Percentiles rank a stretch among this genome's conserved stretches.
phyloP scores from a whole-genome alignment of 2,797 vertebrate species.

The Eulemur mongoz region DNA sequence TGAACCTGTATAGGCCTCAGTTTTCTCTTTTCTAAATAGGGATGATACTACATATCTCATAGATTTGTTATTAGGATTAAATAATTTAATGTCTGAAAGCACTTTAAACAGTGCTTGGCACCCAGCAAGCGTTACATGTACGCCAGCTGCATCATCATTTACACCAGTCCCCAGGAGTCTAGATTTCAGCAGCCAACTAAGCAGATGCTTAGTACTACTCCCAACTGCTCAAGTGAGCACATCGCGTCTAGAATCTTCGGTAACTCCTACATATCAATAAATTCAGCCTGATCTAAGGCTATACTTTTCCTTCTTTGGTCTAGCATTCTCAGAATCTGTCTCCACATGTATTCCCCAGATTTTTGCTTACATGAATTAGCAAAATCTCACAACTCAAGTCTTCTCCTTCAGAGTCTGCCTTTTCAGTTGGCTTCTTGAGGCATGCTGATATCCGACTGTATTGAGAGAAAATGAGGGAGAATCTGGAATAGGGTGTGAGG shows the following conservation, averaged over 20 bases:
- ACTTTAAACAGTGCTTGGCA: background rate
- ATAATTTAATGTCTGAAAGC: background rate
- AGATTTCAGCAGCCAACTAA: background rate
- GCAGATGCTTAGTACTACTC: background rate
- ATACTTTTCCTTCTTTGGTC: background rate
- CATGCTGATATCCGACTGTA: background rate
- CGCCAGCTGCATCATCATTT: background rate
- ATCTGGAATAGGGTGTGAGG: background rate
- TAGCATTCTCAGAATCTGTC: background rate
- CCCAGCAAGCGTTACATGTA: background rate
- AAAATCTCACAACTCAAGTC: background rate
- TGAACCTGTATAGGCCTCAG: background rate
- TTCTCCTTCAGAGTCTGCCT: background rate
- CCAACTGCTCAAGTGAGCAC: background rate
- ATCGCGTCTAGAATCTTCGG: background rate
- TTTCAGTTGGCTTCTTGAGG: background rate
- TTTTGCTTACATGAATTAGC: background rate
- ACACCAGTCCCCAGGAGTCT: background rate
- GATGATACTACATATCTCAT: background rate
- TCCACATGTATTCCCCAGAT: background rate
- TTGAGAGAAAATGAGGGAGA: background rate
- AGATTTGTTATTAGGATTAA: background rate
- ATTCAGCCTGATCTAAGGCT: background rate
- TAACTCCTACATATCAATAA: background rate
- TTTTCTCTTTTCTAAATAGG: background rate